A percentile compares a stretch with the other conserved stretches of the same genome.
Conservation (phyloP, 2,113 vertebrate species). For the Ammodytes dubius region DNA sequence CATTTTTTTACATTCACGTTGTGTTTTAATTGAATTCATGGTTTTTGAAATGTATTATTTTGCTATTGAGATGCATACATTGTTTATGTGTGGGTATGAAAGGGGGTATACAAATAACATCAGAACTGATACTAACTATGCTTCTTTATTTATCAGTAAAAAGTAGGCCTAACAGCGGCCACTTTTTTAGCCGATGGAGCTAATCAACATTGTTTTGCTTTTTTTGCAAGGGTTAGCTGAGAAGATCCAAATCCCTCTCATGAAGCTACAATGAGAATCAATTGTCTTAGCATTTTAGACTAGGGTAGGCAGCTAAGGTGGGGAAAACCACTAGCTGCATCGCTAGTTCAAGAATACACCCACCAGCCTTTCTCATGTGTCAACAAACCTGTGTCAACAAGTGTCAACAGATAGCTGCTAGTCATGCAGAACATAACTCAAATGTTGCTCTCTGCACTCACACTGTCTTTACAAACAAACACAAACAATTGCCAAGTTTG, state of each 20-base stretch:
- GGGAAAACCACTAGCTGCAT: neutral
- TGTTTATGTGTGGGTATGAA: neutral
- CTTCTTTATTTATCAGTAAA: neutral
- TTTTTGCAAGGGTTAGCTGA: neutral
- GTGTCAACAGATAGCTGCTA: no score
- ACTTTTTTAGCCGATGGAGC: neutral
- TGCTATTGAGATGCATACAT: neutral
- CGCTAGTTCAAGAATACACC: neutral
- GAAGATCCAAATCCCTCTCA: neutral
- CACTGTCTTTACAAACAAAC: neutral
- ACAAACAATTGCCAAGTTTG: neutral
- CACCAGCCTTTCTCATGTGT: neutral
- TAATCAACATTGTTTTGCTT: neutral
- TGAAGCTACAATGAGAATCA: neutral
- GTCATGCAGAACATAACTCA: neutral
- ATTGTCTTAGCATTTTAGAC: neutral
- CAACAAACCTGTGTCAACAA: neutral
- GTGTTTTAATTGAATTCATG: neutral
- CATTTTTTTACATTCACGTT: constrained; percentile 10
- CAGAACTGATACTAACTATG: neutral
- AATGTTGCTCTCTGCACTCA: neutral
- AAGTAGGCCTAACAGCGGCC: neutral
- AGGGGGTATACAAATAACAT: neutral
- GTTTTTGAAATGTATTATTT: constrained; percentile 10
- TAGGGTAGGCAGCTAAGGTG: neutral